Conservation (phyloP, 2,888 invertebrate genomes). For the Dioctria rufipes region DNA sequence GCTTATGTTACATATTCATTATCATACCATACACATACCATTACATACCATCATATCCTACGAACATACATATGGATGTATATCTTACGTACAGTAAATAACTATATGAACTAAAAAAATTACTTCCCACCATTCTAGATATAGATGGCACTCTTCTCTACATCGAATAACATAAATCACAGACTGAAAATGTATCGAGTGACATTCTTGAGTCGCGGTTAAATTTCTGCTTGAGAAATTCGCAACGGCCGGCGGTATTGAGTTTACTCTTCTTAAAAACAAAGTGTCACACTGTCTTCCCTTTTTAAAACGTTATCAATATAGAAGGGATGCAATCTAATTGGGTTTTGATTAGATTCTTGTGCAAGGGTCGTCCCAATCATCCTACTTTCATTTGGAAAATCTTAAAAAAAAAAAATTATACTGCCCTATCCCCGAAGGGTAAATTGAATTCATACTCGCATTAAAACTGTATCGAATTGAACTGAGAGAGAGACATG, state of each 20-base stretch:
- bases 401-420: slow-evolving; percentile 17
- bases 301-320: too few relatives aligned
- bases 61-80: too few relatives aligned
- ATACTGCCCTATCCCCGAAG: slow-evolving; percentile 7
- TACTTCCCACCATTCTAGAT: background rate
- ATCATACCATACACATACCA: too few relatives aligned
- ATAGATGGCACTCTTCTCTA: background rate
- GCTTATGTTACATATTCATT: too few relatives aligned
- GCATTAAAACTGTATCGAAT: slow-evolving; percentile 54
- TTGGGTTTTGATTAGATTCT: slow-evolving; percentile 46
- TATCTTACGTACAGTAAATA: too few relatives aligned
- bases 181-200: slow-evolving; percentile 3
- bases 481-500: slow-evolving; percentile 52
- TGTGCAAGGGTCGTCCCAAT: background rate
- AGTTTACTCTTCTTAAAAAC: slow-evolving; percentile 15
- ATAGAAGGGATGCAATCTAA: slow-evolving; percentile 17
- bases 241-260: background rate
- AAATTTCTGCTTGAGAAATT: slow-evolving; percentile 43
- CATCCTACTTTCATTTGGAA: background rate
- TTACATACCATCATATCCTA: too few relatives aligned
- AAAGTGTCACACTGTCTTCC: slow-evolving; percentile 29
- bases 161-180: slow-evolving; percentile 23
- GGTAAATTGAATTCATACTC: slow-evolving; percentile 22
- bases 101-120: background rate
- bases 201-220: slow-evolving; percentile 10